Conservation (phyloP, 2,888 invertebrate genomes). For the Ophion ventricosus region DNA sequence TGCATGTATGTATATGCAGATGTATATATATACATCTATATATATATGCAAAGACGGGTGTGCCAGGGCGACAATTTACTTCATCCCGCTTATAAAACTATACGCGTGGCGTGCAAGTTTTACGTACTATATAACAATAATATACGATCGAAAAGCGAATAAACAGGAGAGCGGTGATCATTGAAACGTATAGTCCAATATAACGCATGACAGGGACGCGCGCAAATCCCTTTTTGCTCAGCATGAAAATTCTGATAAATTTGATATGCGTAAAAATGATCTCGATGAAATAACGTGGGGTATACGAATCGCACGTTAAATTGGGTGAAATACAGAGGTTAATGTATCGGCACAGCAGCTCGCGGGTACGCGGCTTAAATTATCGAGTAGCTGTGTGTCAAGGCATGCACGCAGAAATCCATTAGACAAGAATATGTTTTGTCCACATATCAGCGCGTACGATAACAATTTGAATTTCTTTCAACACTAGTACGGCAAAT, state of each 20-base stretch:
- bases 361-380: slow-evolving; percentile 20
- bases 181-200: slow-evolving; percentile 33
- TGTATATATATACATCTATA: slow-evolving; percentile 37
- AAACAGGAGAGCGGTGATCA: slow-evolving; percentile 33
- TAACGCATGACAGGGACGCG: slow-evolving; percentile 25
- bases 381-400: slow-evolving; percentile 21
- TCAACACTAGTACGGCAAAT: background rate
- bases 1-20: background rate
- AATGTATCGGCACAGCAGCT: slow-evolving; percentile 25
- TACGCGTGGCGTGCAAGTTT: slow-evolving; percentile 26
- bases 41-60: slow-evolving; percentile 52
- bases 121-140: slow-evolving; percentile 37
- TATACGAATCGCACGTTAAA: slow-evolving; percentile 9
- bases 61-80: slow-evolving; percentile 57
- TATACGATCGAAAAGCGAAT: slow-evolving; percentile 52
- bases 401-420: background rate
- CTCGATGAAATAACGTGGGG: slow-evolving; percentile 20
- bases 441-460: background rate
- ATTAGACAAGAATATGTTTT: background rate
- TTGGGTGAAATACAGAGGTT: slow-evolving; percentile 20
- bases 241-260: slow-evolving; percentile 39
- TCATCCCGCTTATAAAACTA: slow-evolving; percentile 46
- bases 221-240: slow-evolving; percentile 19
- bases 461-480: background rate
- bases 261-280: background rate